Evolutionary conservation across 2,888 invertebrate species (phyloP), one percentile per base, ranked within the genome.

Genomic region (Ceriagrion tenellum): DNA sequence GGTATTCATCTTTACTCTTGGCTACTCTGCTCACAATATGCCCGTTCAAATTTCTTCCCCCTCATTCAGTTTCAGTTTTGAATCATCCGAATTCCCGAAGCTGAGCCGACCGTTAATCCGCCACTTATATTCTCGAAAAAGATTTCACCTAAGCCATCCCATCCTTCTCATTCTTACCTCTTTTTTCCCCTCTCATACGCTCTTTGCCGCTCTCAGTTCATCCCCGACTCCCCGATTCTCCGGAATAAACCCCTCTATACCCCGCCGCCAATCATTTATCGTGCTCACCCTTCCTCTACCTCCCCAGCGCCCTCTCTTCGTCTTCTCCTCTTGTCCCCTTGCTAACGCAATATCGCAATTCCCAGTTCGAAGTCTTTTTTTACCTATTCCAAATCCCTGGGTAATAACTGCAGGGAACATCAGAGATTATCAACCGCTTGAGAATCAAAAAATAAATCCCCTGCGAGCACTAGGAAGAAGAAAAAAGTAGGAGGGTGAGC

Each of bases 321-420:
- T 30, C 16, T 35, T 35, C 81, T 81, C 35, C 35, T 26, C 35
- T 18, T 35, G 30, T n/a, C 81, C 81, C 81, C 81, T 30, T 35
- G 13, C 81, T 35, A 81, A 30, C 13, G 81, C 81, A n/a, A 81
- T 35, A 81, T 81, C 30, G 81, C 81, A 81, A 63, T 91, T 40
- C 91, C 63, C 91, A 59, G 47, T 59, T 47, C 47, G 74, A 93
- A 74, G 16, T 26, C 93, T 93, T 47, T 74, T 93, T 93, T 93
- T 69, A 93, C 63, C 93, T 74, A 93, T 69, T 93, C 47, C 93
- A 47, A 93, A 93, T 93, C 93, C 93, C 93, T 69, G 63, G 93
- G 47, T n/a, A 63, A 69, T 69, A 93, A 74, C 93, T 74, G 35
- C 81, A 74, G 55, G 69, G 69, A 93, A 23, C 93, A 63, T 93